Percentiles rank a stretch among this genome's conserved stretches.
These are phyloP conservation scores for Drosophila murphyi DNA, from an alignment of 1,140 invertebrate genomes.

Conservation along the genomic window DNA sequence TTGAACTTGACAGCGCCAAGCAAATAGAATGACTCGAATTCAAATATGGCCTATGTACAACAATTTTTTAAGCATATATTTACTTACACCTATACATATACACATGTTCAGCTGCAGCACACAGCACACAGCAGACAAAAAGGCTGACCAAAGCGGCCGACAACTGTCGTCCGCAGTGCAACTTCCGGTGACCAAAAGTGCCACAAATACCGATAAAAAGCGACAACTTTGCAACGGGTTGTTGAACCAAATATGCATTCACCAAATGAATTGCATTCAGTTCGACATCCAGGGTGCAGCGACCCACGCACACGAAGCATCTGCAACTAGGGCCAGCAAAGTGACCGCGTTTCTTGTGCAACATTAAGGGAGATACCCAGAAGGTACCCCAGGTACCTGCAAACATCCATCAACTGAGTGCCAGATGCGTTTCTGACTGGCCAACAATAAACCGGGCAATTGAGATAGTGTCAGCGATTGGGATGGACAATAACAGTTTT, in stretches of 20 bases:
- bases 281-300: constrained; percentile 52
- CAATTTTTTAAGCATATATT: background rate
- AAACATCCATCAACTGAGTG: background rate
- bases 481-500: background rate
- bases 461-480: background rate
- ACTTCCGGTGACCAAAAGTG: constrained; percentile 10
- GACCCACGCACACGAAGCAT: constrained; percentile 65
- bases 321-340: constrained; percentile 14
- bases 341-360: background rate
- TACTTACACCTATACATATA: background rate
- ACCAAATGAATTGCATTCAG: constrained; percentile 65
- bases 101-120: background rate
- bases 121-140: constrained; percentile 16
- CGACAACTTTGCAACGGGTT: constrained; percentile 41
- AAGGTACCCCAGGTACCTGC: background rate
- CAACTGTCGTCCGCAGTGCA: constrained; percentile 7
- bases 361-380: background rate
- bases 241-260: constrained; percentile 63
- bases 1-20: constrained; percentile 52
- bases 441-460: background rate
- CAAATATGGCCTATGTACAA: constrained; percentile 1
- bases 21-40: constrained; percentile 19
- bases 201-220: constrained; percentile 7
- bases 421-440: background rate
- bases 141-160: constrained; percentile 11